Conservation (phyloP, 2,797 vertebrate genomes). For the Dallia pectoralis region DNA sequence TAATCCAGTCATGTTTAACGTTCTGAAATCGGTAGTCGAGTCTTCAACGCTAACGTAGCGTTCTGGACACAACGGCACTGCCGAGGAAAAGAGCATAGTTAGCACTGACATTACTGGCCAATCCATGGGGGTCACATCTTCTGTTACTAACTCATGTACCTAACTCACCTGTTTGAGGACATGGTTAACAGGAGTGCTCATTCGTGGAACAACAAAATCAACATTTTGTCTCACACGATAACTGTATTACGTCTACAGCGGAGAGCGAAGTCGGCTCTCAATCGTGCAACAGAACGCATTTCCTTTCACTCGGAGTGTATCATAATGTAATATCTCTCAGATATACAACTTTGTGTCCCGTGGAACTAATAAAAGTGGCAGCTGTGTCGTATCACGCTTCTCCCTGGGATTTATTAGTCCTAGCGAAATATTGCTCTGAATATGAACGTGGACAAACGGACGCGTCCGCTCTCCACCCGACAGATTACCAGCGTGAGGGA, state of each 20-base stretch:
- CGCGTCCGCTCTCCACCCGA: conserved; percentile 9
- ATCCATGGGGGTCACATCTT: too few relatives aligned
- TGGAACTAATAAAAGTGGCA: too few relatives aligned
- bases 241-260: not conserved
- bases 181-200: too few relatives aligned
- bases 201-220: too few relatives aligned
- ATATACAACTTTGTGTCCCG: too few relatives aligned
- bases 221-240: not conserved
- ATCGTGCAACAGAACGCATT: not conserved
- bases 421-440: conserved; percentile 15
- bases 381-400: not conserved
- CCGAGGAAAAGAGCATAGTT: not conserved
- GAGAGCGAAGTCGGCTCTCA: not conserved
- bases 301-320: not conserved
- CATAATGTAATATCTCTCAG: not conserved
- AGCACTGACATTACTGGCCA: not conserved
- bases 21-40: not conserved
- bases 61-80: not conserved
- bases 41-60: not conserved
- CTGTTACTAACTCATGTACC: too few relatives aligned
- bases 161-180: too few relatives aligned
- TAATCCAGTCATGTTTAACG: not conserved
- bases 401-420: conserved; percentile 19
- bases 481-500: conserved; percentile 16
- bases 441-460: conserved; percentile 21